These are phyloP conservation scores for Bombus pascuorum DNA, from an alignment of 1,140 invertebrate genomes.

Conservation along the genomic window DNA sequence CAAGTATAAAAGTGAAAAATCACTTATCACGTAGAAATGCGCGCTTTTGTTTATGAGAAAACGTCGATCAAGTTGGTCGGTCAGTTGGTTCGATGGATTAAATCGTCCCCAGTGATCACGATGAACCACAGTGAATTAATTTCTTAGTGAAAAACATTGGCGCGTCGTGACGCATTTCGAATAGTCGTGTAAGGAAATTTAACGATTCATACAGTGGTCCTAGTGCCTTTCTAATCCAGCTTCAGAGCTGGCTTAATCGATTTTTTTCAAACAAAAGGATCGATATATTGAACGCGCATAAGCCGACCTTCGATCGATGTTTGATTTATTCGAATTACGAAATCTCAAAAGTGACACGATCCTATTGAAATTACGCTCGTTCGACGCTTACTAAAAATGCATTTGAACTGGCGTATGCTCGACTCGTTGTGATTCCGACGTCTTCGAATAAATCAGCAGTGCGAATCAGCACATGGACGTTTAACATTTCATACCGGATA, in stretches of 20 bases:
- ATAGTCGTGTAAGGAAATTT: not conserved
- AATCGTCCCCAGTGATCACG: constrained; percentile 26
- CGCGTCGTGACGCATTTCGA: not conserved
- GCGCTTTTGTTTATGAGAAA: not conserved
- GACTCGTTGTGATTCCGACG: not conserved
- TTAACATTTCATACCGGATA: not conserved
- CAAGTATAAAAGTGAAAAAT: constrained; percentile 69
- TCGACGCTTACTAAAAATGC: not conserved
- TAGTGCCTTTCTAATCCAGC: not conserved
- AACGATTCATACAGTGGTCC: not conserved
- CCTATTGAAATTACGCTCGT: not conserved
- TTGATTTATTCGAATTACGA: not conserved
- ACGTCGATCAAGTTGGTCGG: constrained; percentile 10
- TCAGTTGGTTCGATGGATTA: not conserved
- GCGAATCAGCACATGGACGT: constrained; percentile 8
- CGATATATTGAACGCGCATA: not conserved
- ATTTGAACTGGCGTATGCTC: not conserved
- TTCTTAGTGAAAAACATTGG: not conserved
- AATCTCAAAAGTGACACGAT: not conserved
- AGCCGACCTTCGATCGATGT: not conserved
- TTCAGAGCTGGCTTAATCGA: not conserved
- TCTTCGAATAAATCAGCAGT: not conserved
- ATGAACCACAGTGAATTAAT: constrained; percentile 35
- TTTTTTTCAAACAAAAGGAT: not conserved
- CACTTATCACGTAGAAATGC: not conserved